Evolutionary conservation across 2,888 invertebrate genomes (phyloP).

Genomic region (Limulus polyphemus): DNA sequence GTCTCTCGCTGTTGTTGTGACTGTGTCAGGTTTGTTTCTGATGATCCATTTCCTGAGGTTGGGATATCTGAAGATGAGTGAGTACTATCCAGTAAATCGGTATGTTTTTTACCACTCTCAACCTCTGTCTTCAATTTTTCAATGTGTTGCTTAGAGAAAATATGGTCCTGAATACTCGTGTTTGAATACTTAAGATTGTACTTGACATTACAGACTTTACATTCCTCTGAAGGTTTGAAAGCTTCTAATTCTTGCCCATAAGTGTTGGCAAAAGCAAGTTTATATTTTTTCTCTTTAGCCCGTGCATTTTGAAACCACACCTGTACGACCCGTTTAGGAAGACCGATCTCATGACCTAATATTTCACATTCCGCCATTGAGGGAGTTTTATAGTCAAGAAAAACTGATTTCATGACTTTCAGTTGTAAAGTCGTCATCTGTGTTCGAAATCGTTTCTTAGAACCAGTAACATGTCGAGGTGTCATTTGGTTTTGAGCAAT

Average conservation of each 20-base stretch:
- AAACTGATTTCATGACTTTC: conserved; percentile 88
- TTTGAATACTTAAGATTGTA: conserved; percentile 78
- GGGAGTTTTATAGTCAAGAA: conserved; percentile 90
- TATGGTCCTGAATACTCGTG: conserved; percentile 71
- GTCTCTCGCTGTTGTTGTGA: too few species aligned
- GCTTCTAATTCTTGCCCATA: conserved; percentile 32
- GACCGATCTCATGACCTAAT: conserved; percentile 81
- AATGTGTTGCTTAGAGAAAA: conserved; percentile 88
- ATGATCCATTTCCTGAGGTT: too few species aligned
- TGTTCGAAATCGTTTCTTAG: conserved; percentile 70
- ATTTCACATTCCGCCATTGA: conserved; percentile 96
- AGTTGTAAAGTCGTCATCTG: conserved; percentile 63
- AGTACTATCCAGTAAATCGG: conserved; percentile 22
- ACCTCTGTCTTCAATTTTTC: conserved; percentile 67
- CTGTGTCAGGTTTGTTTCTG: too few species aligned
- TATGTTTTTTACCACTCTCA: conserved; percentile 42
- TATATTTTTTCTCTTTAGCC: conserved; percentile 91
- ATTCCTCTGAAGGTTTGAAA: conserved; percentile 52
- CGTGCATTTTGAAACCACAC: conserved; percentile 98
- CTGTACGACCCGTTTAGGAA: conserved; percentile 77
- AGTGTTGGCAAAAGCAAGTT: conserved; percentile 40
- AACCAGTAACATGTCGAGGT: conserved; percentile 1
- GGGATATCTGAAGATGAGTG: too few species aligned
- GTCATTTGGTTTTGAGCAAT: conserved; percentile 21
- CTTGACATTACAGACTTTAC: conserved; percentile 79